Base-by-base conservation (phyloP, 2,888 invertebrate genomes). In the Cheilosia variabilis region DNA sequence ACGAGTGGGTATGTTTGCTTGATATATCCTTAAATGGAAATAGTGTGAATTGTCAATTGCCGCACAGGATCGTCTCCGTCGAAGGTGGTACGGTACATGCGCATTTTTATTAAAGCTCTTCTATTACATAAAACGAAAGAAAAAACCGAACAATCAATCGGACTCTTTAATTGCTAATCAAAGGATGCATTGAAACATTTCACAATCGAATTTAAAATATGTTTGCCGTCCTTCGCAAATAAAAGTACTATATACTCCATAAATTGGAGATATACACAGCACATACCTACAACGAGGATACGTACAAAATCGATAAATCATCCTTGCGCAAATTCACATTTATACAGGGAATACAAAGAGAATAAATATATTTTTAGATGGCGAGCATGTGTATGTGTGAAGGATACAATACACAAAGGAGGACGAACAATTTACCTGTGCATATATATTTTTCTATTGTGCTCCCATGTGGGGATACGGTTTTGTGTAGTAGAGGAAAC, bases 241-340 rank as follows among this genome's bases (percentile, higher is more conserved):
- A 37, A 45, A 66, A 41, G 24, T 53, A 37, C 57, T 15, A 6
- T 19, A 47, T 17, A 65, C 27, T 37, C 13, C 24, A 58, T 60
- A n/a, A 77, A 43, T 27, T 52, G 62, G n/a, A 62, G 17, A 55
- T 19, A 17, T 47, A 47, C 47, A 47, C 9, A 7, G 7, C 1
- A 31, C 31, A 31, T 9, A 27, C 27, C 27, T 27, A 31, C 31
- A 9, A 31, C 7, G 9, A 31, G 31, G 0, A 27, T 19, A 78
- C 22, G 13, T 22, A 57, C 37, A 58, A 65, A 78, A 80, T 80
- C 79, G 66, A 80, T 80, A 73, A 53, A 60, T 60, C 47, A 72
- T 80, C 72, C 79, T 73, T 80, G 79, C 79, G 79, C 79, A 79
- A 79, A 72, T 72, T 55, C 50, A 71, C 47, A 57, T 68, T 43